Evolutionary conservation across 2,888 invertebrate genomes (phyloP).

Genomic region (Caenorhabditis auriculariae): DNA sequence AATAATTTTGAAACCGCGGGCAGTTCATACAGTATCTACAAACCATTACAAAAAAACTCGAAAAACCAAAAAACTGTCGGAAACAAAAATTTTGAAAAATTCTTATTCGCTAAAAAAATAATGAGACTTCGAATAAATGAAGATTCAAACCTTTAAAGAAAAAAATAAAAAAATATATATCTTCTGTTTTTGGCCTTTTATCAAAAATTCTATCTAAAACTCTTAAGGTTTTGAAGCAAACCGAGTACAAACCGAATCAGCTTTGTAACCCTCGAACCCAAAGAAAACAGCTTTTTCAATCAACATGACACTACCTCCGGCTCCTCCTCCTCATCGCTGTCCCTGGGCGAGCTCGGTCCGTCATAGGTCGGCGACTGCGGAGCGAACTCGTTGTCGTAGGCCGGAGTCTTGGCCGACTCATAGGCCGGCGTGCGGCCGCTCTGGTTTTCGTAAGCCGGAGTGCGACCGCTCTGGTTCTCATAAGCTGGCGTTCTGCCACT

Average conservation of each 20-base stretch:
- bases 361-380: conserved; percentile 7
- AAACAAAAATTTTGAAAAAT: neutral
- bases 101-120: neutral
- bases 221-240: too few species aligned
- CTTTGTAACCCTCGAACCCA: too few species aligned
- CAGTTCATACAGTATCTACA: too few species aligned
- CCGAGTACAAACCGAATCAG: too few species aligned
- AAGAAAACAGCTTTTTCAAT: too few species aligned
- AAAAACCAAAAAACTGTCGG: too few species aligned
- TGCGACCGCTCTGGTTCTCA: conserved; percentile 4
- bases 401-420: conserved; percentile 12
- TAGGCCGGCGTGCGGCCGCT: conserved; percentile 10
- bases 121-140: neutral
- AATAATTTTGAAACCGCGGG: too few species aligned
- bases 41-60: too few species aligned
- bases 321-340: neutral
- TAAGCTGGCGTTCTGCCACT: conserved; percentile 7
- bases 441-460: conserved; percentile 2
- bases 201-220: too few species aligned
- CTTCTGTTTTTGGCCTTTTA: too few species aligned
- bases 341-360: neutral
- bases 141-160: neutral
- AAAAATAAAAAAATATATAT: neutral
- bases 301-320: neutral
- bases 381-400: conserved; percentile 6